phyloP scores from a whole-genome alignment of 2,888 invertebrate genomes.

The Xestia rhomboidea region DNA sequence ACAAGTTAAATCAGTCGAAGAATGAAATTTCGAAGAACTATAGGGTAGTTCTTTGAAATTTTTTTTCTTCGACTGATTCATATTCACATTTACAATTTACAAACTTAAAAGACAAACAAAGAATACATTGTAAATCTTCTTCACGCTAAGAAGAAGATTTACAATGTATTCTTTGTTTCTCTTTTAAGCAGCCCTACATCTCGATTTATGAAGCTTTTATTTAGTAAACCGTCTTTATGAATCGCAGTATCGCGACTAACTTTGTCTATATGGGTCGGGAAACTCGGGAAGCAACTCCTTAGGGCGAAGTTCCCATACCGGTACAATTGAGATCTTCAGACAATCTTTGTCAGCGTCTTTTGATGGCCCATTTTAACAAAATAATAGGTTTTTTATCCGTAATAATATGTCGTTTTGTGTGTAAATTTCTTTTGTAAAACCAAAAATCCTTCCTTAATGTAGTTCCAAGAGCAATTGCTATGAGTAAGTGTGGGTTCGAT shows the following conservation, averaged over 20 bases:
- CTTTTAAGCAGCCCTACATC: conserved; percentile 63
- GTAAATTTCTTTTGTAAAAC: neutral
- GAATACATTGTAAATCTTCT: no score
- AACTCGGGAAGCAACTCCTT: conserved; percentile 67
- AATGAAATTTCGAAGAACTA: no score
- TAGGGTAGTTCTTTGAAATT: no score
- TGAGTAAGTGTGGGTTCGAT: neutral
- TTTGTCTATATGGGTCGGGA: conserved; percentile 70
- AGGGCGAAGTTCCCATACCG: conserved; percentile 58
- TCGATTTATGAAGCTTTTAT: conserved; percentile 72
- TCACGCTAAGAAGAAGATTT: no score
- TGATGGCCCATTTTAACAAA: conserved; percentile 53
- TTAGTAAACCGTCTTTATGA: conserved; percentile 74
- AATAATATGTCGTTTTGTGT: neutral
- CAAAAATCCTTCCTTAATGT: neutral
- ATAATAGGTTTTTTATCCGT: conserved; percentile 1
- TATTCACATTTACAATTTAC: no score
- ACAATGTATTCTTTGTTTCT: neutral
- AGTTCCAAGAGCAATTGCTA: neutral
- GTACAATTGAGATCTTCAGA: conserved; percentile 58
- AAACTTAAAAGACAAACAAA: no score
- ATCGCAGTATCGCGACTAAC: conserved; percentile 67
- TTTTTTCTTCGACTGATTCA: no score
- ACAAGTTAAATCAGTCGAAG: no score
- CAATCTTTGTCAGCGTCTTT: conserved; percentile 61